Evolutionary conservation across 2,888 invertebrate species (phyloP), one percentile per base, ranked within the genome.

Genomic region (Plebejus melissa): DNA sequence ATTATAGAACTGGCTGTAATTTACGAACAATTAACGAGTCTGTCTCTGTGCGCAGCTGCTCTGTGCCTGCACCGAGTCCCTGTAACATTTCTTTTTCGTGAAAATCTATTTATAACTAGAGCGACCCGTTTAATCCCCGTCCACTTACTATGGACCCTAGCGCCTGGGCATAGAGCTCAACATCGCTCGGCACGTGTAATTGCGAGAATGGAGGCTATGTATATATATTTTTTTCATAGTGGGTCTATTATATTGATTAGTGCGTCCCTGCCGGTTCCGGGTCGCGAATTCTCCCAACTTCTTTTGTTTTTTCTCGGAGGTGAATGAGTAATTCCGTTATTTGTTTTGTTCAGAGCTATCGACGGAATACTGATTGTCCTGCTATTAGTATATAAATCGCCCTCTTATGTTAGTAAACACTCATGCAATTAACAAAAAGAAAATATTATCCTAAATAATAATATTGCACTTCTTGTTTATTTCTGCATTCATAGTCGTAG

Each of bases 21-120:
- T 46, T 46, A 76, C 4, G 4, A 74, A 60, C 46, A 72, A 50
- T 69, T 41, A 3, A 5, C 13, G 38, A 69, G 16, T 81, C 87
- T 90, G 84, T 84, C 76, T 76, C 74, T 36, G 54, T 77, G 77
- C 78, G 32, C 79, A 89, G 84, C 79, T 90, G 84, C 87, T 86
- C 92, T 93, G 85, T 81, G 84, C 83, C 89, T 93, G 93, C 93
- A 92, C 89, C 91, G 88, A 92, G 91, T 90, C 93, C 90, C 91
- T 91, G 93, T 90, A 92, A 93, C 93, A 90, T 93, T 93, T 93
- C 93, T 93, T 93, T 93, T 93, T 92, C 93, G 93, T 91, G 92
- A 92, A 93, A 93, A 93, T 93, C 93, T 93, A 93, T 93, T 93
- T 93, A 93, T 93, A 93, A 93, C 91, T 93, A 93, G 93, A 91